A percentile compares a stretch with the other conserved stretches of the same genome.
phyloP scores from a whole-genome alignment of 2,113 vertebrate genomes.

The Mustelus asterias region DNA sequence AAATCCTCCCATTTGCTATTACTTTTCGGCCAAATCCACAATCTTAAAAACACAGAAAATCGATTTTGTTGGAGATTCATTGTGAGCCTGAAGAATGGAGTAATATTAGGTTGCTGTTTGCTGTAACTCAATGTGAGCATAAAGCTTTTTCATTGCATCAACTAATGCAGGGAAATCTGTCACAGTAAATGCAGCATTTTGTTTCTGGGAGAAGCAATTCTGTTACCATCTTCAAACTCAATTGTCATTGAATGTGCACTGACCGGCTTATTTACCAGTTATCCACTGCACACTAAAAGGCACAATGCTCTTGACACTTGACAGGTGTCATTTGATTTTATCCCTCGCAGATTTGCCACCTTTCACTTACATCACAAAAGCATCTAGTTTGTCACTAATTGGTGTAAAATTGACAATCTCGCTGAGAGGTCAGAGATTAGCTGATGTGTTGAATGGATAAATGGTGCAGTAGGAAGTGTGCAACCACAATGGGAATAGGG shows the following conservation, averaged over 20 bases:
- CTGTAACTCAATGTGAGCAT: background rate
- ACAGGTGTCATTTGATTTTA: background rate
- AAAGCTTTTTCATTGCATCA: background rate
- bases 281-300: background rate
- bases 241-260: background rate
- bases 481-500: background rate
- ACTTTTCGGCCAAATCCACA: background rate
- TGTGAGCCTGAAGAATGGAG: background rate
- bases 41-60: background rate
- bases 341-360: background rate
- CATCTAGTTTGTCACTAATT: background rate
- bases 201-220: background rate
- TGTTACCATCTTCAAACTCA: background rate
- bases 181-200: background rate
- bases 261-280: background rate
- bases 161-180: conserved; percentile 2
- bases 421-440: background rate
- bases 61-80: background rate
- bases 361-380: background rate
- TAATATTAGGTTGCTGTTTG: background rate
- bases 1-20: background rate
- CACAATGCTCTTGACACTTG: background rate
- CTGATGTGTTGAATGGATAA: background rate
- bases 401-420: background rate
- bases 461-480: background rate